Evolutionary conservation across 2,113 vertebrate species (phyloP).

Genomic region (Rhineura floridana): DNA sequence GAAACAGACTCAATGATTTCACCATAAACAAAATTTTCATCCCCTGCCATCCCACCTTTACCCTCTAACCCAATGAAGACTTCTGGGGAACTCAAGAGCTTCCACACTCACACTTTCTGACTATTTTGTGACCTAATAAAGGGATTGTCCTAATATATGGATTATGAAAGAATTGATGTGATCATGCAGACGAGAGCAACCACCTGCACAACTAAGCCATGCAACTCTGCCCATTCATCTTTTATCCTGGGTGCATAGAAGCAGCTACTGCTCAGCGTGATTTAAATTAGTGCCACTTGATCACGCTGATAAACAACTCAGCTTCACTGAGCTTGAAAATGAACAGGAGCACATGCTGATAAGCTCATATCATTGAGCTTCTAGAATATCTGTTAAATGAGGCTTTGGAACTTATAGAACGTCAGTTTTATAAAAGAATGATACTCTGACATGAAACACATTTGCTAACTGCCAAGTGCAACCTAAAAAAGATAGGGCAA

Average conservation of each 20-base stretch:
- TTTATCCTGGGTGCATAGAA: accelerated
- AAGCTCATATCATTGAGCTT: neutral
- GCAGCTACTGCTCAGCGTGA: no score
- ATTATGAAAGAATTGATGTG: neutral
- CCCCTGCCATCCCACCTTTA: no score
- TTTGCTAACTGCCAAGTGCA: neutral
- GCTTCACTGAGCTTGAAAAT: neutral
- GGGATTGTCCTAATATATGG: no score
- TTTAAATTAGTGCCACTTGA: conserved; percentile 25
- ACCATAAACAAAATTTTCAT: no score
- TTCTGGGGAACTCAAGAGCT: no score
- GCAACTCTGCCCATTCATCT: neutral
- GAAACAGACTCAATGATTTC: no score
- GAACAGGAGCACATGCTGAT: conserved; percentile 11
- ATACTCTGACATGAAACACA: neutral
- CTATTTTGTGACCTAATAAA: no score
- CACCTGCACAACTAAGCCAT: no score
- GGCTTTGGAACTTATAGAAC: neutral
- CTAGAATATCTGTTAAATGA: neutral
- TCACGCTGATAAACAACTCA: conserved; percentile 24
- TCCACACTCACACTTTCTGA: no score
- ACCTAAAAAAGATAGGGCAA: neutral
- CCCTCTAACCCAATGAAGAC: no score
- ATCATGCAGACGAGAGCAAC: neutral
- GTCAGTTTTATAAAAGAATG: neutral